These are phyloP conservation scores for Meloidogyne exigua DNA, from an alignment of 1,140 invertebrate genomes.

Conservation along the genomic window DNA sequence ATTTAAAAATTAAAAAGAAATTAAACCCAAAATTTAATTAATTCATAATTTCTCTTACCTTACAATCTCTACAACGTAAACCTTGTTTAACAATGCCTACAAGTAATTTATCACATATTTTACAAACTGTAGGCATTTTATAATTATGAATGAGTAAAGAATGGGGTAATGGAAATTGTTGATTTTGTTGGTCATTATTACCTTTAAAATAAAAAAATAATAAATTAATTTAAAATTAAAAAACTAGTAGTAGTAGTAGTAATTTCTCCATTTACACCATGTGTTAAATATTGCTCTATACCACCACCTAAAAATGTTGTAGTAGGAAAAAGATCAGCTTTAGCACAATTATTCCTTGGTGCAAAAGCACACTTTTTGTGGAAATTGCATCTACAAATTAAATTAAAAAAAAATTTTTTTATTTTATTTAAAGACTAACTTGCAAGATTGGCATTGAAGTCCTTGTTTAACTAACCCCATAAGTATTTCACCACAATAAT, in stretches of 20 bases:
- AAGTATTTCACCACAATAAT: constrained; percentile 64
- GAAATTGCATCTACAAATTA: constrained; percentile 57
- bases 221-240: neutral
- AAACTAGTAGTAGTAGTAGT: neutral
- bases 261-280: neutral
- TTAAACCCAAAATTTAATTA: no score
- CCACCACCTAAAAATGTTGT: constrained; percentile 18
- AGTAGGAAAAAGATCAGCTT: constrained; percentile 33
- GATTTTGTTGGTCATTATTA: constrained; percentile 8
- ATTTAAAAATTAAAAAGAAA: no score
- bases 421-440: constrained; percentile 5
- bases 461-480: constrained; percentile 62
- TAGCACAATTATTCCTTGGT: constrained; percentile 61
- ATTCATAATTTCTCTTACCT: no score
- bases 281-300: constrained; percentile 14
- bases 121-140: constrained; percentile 62
- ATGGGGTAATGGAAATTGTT: constrained; percentile 52
- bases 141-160: constrained; percentile 61
- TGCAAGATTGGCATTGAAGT: constrained; percentile 57
- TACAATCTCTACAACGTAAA: constrained; percentile 59
- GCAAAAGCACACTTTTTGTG: constrained; percentile 62
- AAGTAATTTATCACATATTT: constrained; percentile 62
- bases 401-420: neutral
- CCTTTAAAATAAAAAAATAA: neutral
- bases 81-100: constrained; percentile 61